A percentile compares a stretch with the other conserved stretches of the same genome.
phyloP scores from a whole-genome alignment of 2,888 invertebrate species.

The Mesochorus sp. region DNA sequence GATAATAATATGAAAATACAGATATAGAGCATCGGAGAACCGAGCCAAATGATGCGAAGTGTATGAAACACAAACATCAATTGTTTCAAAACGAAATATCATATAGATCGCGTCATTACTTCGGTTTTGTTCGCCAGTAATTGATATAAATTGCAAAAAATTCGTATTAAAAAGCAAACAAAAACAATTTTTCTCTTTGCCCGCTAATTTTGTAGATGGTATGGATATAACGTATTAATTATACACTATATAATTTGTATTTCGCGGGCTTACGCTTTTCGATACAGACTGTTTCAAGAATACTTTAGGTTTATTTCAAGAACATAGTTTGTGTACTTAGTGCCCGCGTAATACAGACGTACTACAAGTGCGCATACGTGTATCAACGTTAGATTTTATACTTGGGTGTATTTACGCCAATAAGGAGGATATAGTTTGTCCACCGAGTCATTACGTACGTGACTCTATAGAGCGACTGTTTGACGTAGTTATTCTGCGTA shows the following conservation, averaged over 20 bases:
- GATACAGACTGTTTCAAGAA: conserved; percentile 34
- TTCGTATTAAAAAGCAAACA: too few species aligned
- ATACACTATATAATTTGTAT: too few species aligned
- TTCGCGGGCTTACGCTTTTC: not conserved
- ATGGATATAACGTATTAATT: too few species aligned
- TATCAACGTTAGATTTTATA: conserved; percentile 42
- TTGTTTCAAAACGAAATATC: too few species aligned
- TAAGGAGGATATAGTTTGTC: conserved; percentile 32
- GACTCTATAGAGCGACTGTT: conserved; percentile 41
- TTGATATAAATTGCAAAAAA: too few species aligned
- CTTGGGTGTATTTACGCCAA: not conserved
- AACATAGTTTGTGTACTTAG: conserved; percentile 40
- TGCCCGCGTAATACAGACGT: not conserved
- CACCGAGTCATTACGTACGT: conserved; percentile 24
- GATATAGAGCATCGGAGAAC: not conserved
- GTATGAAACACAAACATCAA: too few species aligned
- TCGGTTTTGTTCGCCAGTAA: too few species aligned
- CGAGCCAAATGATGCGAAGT: not conserved
- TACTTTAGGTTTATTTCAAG: too few species aligned
- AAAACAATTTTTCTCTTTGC: not conserved
- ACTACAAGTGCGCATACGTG: not conserved
- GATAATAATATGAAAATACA: not conserved
- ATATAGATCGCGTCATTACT: too few species aligned
- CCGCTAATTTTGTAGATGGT: not conserved
- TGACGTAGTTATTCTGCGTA: conserved; percentile 46